Evolutionary conservation across 2,113 vertebrate genomes (phyloP).

Genomic region (Salvelinus sp.): DNA sequence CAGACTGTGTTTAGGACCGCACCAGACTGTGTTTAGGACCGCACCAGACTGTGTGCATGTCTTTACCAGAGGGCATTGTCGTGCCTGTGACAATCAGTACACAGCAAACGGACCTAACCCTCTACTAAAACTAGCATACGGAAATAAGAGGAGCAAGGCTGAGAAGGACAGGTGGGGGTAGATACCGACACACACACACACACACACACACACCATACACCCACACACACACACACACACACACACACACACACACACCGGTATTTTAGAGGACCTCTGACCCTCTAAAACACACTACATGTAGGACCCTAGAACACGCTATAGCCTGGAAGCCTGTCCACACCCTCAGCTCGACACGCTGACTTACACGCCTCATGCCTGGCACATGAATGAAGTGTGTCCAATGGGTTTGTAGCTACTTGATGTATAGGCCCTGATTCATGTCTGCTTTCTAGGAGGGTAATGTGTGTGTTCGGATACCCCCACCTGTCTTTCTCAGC

Average conservation of each 20-base stretch:
- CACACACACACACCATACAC: not conserved
- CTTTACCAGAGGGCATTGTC: too few species aligned
- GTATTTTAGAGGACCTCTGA: too few species aligned
- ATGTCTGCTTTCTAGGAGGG: not conserved
- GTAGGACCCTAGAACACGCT: too few species aligned
- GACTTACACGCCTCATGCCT: conserved; percentile 11
- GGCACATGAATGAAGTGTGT: conserved; percentile 49
- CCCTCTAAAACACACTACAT: too few species aligned
- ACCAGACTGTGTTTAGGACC: too few species aligned
- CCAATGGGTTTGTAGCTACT: conserved; percentile 40
- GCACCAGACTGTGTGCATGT: too few species aligned
- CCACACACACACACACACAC: not conserved
- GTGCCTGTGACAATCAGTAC: too few species aligned
- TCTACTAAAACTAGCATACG: conserved; percentile 31
- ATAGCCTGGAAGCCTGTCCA: too few species aligned
- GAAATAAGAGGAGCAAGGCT: conserved; percentile 19
- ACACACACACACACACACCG: not conserved
- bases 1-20: too few species aligned
- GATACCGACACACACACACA: not conserved
- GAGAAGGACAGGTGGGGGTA: conserved; percentile 49
- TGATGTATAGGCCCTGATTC: conserved; percentile 32
- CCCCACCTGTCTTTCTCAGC: conserved; percentile 50
- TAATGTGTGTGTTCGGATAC: conserved; percentile 3
- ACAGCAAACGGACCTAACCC: not conserved
- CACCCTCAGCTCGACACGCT: too few species aligned